phyloP scores from a whole-genome alignment of 2,888 invertebrate species.

The Sinohyriopsis cumingii region DNA sequence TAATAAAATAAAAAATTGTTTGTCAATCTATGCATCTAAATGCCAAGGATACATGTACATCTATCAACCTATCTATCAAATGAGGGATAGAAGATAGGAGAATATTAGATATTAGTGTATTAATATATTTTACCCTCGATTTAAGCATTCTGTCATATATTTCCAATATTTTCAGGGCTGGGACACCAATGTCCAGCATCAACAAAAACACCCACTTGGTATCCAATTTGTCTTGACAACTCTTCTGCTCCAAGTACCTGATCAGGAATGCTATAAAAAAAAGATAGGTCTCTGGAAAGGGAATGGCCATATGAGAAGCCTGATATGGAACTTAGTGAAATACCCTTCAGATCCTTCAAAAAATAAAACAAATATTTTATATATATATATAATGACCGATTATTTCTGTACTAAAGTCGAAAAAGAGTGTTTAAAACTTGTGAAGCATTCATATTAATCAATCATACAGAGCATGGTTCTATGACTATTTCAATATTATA shows the following conservation, averaged over 20 bases:
- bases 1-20: no score
- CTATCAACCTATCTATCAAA: background rate
- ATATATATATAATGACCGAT: no score
- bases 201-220: constrained; percentile 81
- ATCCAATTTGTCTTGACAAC: constrained; percentile 65
- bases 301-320: background rate
- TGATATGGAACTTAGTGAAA: no score
- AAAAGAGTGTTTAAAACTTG: no score
- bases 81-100: background rate
- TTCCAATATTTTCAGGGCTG: constrained; percentile 84
- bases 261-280: constrained; percentile 69
- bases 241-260: constrained; percentile 69
- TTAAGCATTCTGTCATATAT: constrained; percentile 81
- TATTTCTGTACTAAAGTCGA: no score
- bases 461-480: background rate
- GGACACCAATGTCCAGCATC: constrained; percentile 84
- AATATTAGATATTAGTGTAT: background rate
- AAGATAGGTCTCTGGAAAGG: background rate
- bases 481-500: background rate
- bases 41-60: no score
- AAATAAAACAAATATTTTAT: no score
- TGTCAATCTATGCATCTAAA: no score
- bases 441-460: background rate
- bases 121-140: constrained; percentile 61
- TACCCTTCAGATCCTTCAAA: no score